These are phyloP conservation scores for Pachypeltis micranthus DNA, from an alignment of 1,140 invertebrate genomes.

Conservation along the genomic window DNA sequence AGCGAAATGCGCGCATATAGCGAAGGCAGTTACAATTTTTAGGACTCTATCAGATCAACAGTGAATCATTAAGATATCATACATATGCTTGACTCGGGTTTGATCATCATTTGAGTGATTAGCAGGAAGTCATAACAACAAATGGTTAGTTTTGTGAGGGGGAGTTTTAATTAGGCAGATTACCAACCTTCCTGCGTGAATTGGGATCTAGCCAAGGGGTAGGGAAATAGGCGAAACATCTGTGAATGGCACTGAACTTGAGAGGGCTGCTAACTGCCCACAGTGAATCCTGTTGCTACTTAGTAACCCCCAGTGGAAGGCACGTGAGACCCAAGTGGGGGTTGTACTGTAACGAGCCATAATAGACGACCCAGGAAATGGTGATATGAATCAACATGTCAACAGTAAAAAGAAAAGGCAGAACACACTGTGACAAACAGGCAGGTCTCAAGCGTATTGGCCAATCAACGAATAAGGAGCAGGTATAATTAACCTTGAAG, in stretches of 20 bases:
- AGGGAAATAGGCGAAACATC: background rate
- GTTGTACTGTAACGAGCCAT: no score
- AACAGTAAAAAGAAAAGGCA: no score
- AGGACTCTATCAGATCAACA: background rate
- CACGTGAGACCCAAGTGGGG: no score
- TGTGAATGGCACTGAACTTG: background rate
- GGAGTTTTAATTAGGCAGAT: background rate
- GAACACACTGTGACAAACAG: no score
- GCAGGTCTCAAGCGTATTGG: no score
- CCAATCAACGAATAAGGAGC: no score
- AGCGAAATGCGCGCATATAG: background rate
- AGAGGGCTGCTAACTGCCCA: no score
- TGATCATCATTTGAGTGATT: background rate
- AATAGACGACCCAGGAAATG: no score
- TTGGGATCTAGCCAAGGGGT: background rate
- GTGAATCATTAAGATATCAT: background rate
- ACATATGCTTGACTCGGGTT: background rate
- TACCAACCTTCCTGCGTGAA: background rate
- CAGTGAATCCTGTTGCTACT: no score
- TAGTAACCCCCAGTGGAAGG: no score
- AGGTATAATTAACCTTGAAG: no score
- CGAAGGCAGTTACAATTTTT: background rate
- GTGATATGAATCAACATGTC: no score
- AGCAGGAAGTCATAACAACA: background rate
- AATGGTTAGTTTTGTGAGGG: background rate